Percentiles rank a stretch among this genome's conserved stretches.
Evolutionary conservation across 2,797 vertebrate genomes (phyloP).

Genomic region (Myotis planiceps): DNA sequence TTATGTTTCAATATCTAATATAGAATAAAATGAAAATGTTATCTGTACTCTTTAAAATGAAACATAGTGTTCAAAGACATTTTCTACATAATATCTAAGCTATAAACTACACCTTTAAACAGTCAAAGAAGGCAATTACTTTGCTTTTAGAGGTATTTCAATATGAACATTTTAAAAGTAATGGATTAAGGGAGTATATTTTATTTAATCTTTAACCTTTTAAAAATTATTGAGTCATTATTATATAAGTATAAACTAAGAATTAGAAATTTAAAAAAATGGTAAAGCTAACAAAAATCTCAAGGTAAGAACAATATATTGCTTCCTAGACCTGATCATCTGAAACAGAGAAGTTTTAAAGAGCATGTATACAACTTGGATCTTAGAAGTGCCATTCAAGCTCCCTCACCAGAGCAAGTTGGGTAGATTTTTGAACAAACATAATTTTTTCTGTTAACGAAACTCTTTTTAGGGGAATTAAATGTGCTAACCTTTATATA

Average conservation of each 20-base stretch:
- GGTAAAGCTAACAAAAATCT: not conserved
- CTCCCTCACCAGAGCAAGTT: not conserved
- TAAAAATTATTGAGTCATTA: not conserved
- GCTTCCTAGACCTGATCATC: not conserved
- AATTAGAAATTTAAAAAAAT: not conserved
- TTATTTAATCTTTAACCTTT: not conserved
- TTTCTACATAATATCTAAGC: not conserved
- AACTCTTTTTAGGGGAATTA: not conserved
- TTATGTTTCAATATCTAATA: not conserved
- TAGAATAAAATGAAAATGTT: not conserved
- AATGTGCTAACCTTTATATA: not conserved
- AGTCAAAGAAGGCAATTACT: not conserved
- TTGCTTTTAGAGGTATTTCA: not conserved
- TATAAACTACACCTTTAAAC: not conserved
- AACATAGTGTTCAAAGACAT: not conserved
- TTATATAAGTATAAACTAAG: not conserved
- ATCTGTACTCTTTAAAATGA: not conserved
- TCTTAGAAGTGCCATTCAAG: not conserved
- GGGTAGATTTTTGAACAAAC: not conserved
- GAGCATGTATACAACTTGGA: not conserved
- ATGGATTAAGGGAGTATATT: not conserved
- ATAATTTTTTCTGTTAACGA: not conserved
- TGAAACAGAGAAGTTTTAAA: not conserved
- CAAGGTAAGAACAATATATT: not conserved
- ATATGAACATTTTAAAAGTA: not conserved